These are phyloP conservation scores for Herpetotheres cachinnans DNA, from an alignment of 2,113 vertebrate genomes.

Conservation along the genomic window DNA sequence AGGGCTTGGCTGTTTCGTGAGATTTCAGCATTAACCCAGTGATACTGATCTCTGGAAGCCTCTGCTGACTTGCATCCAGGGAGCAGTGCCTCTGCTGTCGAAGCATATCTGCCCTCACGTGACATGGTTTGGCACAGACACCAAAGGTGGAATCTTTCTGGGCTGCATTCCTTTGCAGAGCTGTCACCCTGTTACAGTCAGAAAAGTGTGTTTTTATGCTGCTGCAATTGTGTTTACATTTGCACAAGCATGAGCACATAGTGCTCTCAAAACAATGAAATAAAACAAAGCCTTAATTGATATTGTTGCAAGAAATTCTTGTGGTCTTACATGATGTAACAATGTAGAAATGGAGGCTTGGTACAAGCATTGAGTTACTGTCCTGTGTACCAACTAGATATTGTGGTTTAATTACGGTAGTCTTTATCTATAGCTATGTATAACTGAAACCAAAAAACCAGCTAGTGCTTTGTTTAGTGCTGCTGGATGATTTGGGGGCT, in stretches of 20 bases:
- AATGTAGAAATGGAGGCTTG: background rate
- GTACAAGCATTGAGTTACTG: background rate
- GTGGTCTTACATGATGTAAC: background rate
- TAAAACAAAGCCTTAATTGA: background rate
- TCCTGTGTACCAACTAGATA: background rate
- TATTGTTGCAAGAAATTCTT: background rate
- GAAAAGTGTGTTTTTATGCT: background rate
- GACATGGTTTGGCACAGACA: background rate
- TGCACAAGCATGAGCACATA: background rate
- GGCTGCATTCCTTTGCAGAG: background rate
- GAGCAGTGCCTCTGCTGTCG: background rate
- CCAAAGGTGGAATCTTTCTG: background rate
- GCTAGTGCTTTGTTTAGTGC: background rate
- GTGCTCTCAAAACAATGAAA: background rate
- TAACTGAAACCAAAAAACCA: background rate
- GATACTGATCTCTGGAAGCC: background rate
- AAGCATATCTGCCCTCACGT: accelerated
- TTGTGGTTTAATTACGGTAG: background rate
- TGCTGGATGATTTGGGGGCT: background rate
- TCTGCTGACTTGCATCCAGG: background rate
- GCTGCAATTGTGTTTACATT: background rate
- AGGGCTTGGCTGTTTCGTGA: background rate
- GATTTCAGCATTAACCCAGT: background rate
- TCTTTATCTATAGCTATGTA: background rate
- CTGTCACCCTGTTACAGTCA: background rate